Conservation (phyloP, 1,140 invertebrate genomes). For the Pristionchus pacificus region DNA sequence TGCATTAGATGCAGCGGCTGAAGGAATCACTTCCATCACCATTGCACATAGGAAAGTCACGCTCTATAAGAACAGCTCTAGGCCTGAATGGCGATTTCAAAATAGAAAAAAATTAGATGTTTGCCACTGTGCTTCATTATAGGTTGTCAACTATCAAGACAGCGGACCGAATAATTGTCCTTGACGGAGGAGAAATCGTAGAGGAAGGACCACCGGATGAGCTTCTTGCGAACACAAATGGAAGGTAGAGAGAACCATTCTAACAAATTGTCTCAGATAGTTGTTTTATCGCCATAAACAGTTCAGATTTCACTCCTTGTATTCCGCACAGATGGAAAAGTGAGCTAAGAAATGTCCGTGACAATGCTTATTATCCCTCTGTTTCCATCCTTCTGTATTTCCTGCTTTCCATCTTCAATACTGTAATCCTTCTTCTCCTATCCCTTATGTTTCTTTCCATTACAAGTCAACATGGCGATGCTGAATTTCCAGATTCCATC, state of each 20-base stretch:
- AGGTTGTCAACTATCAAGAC: slow-evolving; percentile 64
- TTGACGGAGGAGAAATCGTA: slow-evolving; percentile 61
- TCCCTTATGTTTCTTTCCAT: slow-evolving; percentile 3
- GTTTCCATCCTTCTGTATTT: background rate
- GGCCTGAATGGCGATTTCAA: no score
- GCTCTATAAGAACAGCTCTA: no score
- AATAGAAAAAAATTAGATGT: no score
- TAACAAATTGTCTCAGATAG: no score
- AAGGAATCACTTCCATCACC: slow-evolving; percentile 60
- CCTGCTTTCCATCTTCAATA: background rate
- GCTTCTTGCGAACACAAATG: slow-evolving; percentile 56
- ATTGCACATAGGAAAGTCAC: slow-evolving; percentile 58
- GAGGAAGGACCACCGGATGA: slow-evolving; percentile 63
- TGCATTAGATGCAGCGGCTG: slow-evolving; percentile 59
- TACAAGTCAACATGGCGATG: slow-evolving; percentile 20
- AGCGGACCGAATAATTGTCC: slow-evolving; percentile 65
- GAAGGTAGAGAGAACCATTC: no score
- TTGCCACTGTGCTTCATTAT: slow-evolving; percentile 4
- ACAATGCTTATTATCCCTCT: background rate
- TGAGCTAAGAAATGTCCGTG: slow-evolving; percentile 17
- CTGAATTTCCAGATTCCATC: slow-evolving; percentile 44
- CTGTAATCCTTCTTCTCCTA: background rate
- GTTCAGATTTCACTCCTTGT: no score
- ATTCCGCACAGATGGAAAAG: no score
- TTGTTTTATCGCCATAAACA: no score